Evolutionary conservation across 2,113 vertebrate genomes (phyloP).

Genomic region (Colius striatus): DNA sequence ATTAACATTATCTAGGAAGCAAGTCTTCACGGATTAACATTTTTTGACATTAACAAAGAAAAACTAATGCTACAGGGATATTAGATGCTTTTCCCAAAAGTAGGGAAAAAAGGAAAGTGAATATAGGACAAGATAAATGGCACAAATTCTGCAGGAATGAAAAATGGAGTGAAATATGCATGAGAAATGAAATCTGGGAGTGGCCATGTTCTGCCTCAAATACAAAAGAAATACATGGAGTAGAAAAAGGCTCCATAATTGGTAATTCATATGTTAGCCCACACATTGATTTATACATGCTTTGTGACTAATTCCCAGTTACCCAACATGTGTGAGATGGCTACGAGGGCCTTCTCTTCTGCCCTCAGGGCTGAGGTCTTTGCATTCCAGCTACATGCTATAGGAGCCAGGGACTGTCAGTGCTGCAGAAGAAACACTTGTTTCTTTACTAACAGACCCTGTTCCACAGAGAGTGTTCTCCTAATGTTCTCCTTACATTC

Average conservation of each 20-base stretch:
- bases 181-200: neutral
- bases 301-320: neutral
- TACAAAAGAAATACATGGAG: neutral
- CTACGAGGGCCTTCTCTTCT: neutral
- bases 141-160: constrained; percentile 26
- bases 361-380: neutral
- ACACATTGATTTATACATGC: neutral
- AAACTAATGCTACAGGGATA: constrained; percentile 76
- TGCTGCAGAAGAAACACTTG: neutral
- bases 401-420: neutral
- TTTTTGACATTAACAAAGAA: constrained; percentile 78
- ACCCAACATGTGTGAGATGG: neutral
- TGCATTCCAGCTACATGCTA: neutral
- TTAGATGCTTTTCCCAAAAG: constrained; percentile 76
- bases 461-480: neutral
- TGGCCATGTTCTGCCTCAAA: neutral
- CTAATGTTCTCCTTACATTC: neutral
- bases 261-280: neutral
- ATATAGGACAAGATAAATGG: constrained; percentile 66
- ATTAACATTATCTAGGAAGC: constrained; percentile 78
- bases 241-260: neutral
- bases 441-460: neutral
- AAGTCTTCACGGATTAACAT: constrained; percentile 79
- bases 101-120: constrained; percentile 48
- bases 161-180: constrained; percentile 18